A percentile compares a stretch with the other conserved stretches of the same genome.
phyloP scores from a whole-genome alignment of 2,797 vertebrate species.

The Falco peregrinus region DNA sequence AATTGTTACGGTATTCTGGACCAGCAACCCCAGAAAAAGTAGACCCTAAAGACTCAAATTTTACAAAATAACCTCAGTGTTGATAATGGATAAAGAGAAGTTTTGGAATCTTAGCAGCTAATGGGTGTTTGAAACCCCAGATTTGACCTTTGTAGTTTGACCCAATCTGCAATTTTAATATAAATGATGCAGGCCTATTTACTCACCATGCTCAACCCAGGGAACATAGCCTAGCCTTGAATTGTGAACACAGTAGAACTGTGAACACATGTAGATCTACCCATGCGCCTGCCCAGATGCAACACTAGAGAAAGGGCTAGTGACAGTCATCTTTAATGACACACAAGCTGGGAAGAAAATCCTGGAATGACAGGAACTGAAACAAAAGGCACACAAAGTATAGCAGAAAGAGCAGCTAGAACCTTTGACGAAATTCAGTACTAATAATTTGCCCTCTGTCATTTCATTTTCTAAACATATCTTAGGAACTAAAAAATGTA shows the following conservation, averaged over 20 bases:
- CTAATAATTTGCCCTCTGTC: neutral
- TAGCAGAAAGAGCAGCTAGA: neutral
- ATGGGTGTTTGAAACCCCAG: neutral
- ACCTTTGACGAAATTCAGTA: neutral
- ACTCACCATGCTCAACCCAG: neutral
- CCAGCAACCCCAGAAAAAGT: neutral
- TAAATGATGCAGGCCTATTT: neutral
- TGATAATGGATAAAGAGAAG: neutral
- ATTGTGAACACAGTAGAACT: neutral
- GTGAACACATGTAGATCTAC: neutral
- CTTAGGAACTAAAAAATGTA: neutral
- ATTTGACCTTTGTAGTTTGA: neutral
- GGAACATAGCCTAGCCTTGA: accelerated
- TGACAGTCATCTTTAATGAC: neutral
- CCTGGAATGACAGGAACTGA: neutral
- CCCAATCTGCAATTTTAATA: neutral
- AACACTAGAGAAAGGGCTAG: neutral
- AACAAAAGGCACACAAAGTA: neutral
- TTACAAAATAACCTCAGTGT: neutral
- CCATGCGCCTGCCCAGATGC: neutral
- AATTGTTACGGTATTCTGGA: neutral
- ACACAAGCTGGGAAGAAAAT: neutral
- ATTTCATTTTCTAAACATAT: neutral
- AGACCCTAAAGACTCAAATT: neutral
- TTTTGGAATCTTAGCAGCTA: neutral